Conservation (phyloP, 2,888 invertebrate species). For the Octonoba sinensis region DNA sequence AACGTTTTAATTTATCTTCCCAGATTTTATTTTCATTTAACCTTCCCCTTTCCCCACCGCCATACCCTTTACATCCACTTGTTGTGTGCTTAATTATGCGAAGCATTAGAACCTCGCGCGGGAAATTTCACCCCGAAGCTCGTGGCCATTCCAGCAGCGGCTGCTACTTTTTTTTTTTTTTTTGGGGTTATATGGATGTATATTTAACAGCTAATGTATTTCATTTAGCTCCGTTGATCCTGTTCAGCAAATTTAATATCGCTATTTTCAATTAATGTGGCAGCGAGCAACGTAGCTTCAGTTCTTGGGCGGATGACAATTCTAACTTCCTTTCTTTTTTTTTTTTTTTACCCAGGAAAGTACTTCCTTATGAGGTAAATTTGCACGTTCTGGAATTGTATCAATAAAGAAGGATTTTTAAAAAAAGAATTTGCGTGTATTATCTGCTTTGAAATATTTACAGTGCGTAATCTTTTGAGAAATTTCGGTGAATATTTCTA, state of each 20-base stretch:
- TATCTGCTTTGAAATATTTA: too few relatives aligned
- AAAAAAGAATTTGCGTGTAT: too few relatives aligned
- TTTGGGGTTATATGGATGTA: background rate
- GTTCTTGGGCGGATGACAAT: background rate
- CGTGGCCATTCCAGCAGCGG: too few relatives aligned
- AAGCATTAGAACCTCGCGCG: constrained; percentile 40
- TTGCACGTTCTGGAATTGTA: too few relatives aligned
- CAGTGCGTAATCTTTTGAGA: too few relatives aligned
- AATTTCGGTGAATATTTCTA: too few relatives aligned
- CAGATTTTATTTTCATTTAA: constrained; percentile 40
- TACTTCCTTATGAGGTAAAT: too few relatives aligned
- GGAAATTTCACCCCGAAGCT: constrained; percentile 2
- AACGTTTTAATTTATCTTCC: constrained; percentile 63
- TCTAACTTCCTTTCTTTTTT: too few relatives aligned
- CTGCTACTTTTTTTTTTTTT: background rate
- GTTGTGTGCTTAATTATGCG: constrained; percentile 64
- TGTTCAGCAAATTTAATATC: constrained; percentile 17
- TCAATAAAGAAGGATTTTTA: too few relatives aligned
- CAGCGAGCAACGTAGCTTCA: background rate
- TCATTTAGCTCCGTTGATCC: constrained; percentile 2
- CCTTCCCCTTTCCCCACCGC: background rate
- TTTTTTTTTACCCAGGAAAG: too few relatives aligned
- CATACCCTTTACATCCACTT: constrained; percentile 53
- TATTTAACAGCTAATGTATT: background rate
- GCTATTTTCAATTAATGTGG: constrained; percentile 16